Evolutionary conservation across 2,797 vertebrate species (phyloP).

Genomic region (Ptychobarbus kaznakovi): DNA sequence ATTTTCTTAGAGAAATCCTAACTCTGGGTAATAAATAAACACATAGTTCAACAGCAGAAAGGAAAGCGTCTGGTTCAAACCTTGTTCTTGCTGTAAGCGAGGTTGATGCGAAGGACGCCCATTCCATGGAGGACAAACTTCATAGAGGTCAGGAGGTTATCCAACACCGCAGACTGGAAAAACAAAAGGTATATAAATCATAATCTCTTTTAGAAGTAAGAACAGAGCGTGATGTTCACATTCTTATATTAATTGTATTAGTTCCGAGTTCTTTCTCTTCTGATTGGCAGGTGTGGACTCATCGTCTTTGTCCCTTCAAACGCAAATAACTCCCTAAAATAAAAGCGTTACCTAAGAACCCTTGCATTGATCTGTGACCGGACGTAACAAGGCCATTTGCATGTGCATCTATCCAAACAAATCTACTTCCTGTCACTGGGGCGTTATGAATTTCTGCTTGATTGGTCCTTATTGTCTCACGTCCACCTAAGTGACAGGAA

Average conservation of each 20-base stretch:
- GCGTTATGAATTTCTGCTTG: not conserved
- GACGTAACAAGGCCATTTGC: not conserved
- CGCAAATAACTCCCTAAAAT: not conserved
- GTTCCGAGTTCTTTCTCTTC: not conserved
- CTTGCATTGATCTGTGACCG: not conserved
- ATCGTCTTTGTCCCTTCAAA: slow-evolving; percentile 4
- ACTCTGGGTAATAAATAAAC: not conserved
- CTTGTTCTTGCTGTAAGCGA: slow-evolving; percentile 80
- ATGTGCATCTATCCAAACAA: not conserved
- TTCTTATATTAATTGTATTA: not conserved
- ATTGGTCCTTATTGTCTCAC: slow-evolving; percentile 4
- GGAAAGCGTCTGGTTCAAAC: slow-evolving; percentile 55
- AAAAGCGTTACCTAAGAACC: not conserved
- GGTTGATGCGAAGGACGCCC: slow-evolving; percentile 80
- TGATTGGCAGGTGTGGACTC: not conserved
- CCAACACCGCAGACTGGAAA: slow-evolving; percentile 78
- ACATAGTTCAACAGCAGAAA: not conserved
- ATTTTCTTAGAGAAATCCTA: not conserved
- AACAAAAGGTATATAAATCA: not conserved
- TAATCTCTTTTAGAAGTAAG: not conserved
- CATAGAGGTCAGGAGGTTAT: slow-evolving; percentile 84
- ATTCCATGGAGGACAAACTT: slow-evolving; percentile 84
- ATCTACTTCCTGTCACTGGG: not conserved
- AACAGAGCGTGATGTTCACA: not conserved
- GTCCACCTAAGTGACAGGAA: slow-evolving; percentile 18